Conservation (phyloP, 2,113 vertebrate genomes). For the Grammomys surdaster region DNA sequence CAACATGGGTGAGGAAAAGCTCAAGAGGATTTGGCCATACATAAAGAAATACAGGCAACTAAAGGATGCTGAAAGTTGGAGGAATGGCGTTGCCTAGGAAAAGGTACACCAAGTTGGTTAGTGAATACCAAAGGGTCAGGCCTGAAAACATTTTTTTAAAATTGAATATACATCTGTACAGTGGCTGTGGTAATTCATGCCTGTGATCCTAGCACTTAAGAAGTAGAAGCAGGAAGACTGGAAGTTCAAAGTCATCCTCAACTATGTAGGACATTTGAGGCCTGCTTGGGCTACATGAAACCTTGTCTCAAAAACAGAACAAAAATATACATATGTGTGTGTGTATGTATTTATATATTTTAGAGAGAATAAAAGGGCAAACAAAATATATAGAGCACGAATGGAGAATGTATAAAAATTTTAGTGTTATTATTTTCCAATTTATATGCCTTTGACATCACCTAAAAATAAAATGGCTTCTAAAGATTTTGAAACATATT, state of each 20-base stretch:
- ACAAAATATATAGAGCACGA: not conserved
- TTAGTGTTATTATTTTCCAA: not conserved
- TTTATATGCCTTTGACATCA: not conserved
- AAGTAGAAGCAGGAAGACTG: not conserved
- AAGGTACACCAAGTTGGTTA: not conserved
- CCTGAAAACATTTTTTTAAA: not conserved
- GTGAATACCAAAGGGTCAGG: not conserved
- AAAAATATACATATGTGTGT: no score
- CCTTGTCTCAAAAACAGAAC: not conserved
- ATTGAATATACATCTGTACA: not conserved
- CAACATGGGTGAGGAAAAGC: not conserved
- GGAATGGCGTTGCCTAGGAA: not conserved
- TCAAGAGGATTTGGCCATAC: not conserved
- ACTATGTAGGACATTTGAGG: not conserved
- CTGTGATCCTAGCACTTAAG: not conserved
- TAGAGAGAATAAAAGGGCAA: not conserved
- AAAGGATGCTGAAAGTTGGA: not conserved
- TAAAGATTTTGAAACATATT: not conserved
- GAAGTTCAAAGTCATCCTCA: not conserved
- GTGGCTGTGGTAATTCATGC: not conserved
- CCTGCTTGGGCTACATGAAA: not conserved
- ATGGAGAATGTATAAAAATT: not conserved
- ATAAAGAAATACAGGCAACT: not conserved
- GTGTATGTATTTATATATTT: not conserved
- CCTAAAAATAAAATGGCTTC: conserved; percentile 30